phyloP scores from a whole-genome alignment of 2,797 vertebrate genomes.

The Sebastes glaucus region DNA sequence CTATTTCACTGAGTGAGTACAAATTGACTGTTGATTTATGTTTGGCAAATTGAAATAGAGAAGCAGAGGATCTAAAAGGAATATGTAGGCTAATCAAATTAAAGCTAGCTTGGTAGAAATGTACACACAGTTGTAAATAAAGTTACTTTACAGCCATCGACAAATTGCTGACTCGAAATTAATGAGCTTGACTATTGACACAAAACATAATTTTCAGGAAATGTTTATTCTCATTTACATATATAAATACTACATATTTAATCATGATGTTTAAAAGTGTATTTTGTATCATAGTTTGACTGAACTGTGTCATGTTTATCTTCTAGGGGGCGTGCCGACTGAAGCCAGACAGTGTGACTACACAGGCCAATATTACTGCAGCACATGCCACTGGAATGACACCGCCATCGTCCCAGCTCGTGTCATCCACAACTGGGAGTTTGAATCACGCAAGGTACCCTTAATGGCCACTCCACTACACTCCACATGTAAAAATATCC shows the following conservation, averaged over 20 bases:
- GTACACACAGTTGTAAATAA: background rate
- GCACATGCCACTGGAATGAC: slow-evolving; percentile 98
- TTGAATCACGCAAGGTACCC: slow-evolving; percentile 91
- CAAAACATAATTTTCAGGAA: background rate
- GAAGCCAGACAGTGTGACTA: slow-evolving; percentile 98
- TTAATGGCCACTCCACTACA: background rate
- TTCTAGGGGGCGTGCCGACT: slow-evolving; percentile 89
- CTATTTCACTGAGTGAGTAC: slow-evolving; percentile 92
- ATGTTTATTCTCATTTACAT: background rate
- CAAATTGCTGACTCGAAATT: background rate
- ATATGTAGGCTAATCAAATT: background rate
- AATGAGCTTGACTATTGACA: background rate
- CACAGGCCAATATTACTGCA: slow-evolving; percentile 97
- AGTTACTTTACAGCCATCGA: background rate
- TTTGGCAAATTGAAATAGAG: background rate
- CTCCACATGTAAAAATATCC: background rate
- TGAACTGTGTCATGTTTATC: slow-evolving; percentile 9
- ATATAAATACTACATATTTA: background rate
- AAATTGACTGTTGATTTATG: background rate
- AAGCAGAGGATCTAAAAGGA: background rate
- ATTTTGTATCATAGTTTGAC: slow-evolving; percentile 9
- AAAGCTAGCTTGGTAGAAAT: background rate
- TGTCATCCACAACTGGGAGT: slow-evolving; percentile 99
- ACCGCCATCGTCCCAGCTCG: slow-evolving; percentile 90
- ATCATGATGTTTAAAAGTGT: background rate